Conservation (phyloP, 2,113 vertebrate genomes). For the Marmota flaviventris region DNA sequence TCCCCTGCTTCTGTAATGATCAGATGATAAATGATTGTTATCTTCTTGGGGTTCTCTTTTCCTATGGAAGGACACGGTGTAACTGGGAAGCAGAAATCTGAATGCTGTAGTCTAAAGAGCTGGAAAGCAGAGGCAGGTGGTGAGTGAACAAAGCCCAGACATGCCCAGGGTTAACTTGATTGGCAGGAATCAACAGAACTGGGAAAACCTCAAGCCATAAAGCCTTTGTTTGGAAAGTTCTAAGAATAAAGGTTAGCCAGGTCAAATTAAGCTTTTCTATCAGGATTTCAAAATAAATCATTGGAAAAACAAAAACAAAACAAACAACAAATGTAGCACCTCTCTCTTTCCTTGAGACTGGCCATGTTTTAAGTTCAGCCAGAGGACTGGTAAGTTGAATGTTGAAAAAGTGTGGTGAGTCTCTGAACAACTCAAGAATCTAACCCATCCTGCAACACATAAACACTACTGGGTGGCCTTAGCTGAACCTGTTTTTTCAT, state of each 20-base stretch:
- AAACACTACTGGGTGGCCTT: background rate
- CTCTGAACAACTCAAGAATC: background rate
- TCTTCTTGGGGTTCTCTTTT: background rate
- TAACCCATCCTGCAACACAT: background rate
- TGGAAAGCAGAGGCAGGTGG: background rate
- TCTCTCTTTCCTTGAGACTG: conserved; percentile 16
- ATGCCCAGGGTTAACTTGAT: conserved; percentile 32
- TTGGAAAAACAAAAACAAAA: background rate
- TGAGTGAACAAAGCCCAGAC: conserved; percentile 35
- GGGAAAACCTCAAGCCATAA: conserved; percentile 42
- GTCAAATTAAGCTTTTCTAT: conserved; percentile 51
- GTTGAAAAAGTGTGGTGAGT: background rate
- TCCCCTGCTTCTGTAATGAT: background rate
- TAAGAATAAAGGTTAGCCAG: conserved; percentile 40
- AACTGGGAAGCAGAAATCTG: background rate
- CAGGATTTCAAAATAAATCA: conserved; percentile 65
- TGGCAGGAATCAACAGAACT: conserved; percentile 72
- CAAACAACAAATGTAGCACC: background rate
- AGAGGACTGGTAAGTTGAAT: background rate
- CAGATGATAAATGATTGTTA: conserved; percentile 1
- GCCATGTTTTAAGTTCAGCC: conserved; percentile 54
- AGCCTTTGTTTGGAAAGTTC: conserved; percentile 70
- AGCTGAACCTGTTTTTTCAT: background rate
- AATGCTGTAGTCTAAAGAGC: background rate
- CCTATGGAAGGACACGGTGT: background rate